A percentile compares a stretch with the other conserved stretches of the same genome.
Conservation (phyloP, 2,888 invertebrate species). For the Spialia ferax region DNA sequence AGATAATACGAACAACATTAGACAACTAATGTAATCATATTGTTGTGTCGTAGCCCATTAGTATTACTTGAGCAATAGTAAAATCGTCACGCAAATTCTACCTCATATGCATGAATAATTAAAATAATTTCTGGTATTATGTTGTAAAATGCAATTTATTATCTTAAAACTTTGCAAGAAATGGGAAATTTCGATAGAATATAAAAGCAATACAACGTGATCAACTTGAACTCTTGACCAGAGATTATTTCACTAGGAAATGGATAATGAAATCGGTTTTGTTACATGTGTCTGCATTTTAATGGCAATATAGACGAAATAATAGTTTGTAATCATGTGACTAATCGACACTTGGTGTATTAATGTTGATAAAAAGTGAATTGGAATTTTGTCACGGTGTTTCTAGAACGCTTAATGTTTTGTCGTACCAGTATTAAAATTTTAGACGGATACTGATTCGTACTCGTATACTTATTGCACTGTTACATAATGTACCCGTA, state of each 20-base stretch:
- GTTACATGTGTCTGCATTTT: conserved; percentile 13
- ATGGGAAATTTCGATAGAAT: not conserved
- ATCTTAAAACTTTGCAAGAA: conserved; percentile 3
- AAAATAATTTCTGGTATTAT: not conserved
- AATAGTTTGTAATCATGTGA: conserved; percentile 7
- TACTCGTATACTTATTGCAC: no score
- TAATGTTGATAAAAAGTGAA: not conserved
- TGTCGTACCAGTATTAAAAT: not conserved
- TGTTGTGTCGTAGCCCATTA: not conserved
- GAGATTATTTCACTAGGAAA: conserved; percentile 28
- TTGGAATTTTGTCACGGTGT: not conserved
- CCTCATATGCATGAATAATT: conserved; percentile 5
- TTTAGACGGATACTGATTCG: no score
- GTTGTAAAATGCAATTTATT: conserved; percentile 14
- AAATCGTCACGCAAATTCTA: not conserved
- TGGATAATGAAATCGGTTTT: conserved; percentile 17
- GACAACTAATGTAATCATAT: not conserved
- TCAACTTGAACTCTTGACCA: conserved; percentile 25
- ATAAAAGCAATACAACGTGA: conserved; percentile 1
- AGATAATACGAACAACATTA: no score
- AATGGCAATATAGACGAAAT: conserved; percentile 2
- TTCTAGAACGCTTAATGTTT: not conserved
- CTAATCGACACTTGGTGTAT: conserved; percentile 1
- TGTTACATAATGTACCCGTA: no score
- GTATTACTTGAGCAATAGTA: not conserved